Conservation (phyloP, 2,113 vertebrate species). For the Columba janthina region DNA sequence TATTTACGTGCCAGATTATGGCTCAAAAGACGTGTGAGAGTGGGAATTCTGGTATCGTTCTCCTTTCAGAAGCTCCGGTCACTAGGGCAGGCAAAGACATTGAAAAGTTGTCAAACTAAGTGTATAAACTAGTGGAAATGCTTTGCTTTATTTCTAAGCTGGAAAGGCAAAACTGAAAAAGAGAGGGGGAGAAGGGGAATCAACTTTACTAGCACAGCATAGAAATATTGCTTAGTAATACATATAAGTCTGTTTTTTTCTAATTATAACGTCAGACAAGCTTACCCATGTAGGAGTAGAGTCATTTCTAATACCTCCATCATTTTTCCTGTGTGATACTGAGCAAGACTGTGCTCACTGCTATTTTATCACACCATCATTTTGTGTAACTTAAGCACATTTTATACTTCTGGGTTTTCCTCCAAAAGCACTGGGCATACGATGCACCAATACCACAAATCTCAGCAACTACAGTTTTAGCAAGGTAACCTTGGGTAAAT, state of each 20-base stretch:
- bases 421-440: background rate
- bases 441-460: background rate
- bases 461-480: background rate
- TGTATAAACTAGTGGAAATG: background rate
- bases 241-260: background rate
- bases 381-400: background rate
- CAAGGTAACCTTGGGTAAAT: conserved; percentile 18
- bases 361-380: background rate
- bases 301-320: background rate
- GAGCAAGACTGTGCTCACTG: background rate
- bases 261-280: background rate
- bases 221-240: background rate
- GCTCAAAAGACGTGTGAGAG: background rate
- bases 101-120: background rate
- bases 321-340: background rate
- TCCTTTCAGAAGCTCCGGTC: background rate
- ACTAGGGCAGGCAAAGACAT: background rate
- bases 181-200: accelerated
- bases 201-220: background rate
- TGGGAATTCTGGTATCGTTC: background rate
- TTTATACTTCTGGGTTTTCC: background rate
- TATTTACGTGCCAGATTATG: background rate
- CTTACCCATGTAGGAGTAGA: background rate
- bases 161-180: background rate
- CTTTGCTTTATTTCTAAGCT: background rate